These are phyloP conservation scores for Mormyrus proboscirostris DNA, from an alignment of 2,797 vertebrate species.

Conservation along the genomic window DNA sequence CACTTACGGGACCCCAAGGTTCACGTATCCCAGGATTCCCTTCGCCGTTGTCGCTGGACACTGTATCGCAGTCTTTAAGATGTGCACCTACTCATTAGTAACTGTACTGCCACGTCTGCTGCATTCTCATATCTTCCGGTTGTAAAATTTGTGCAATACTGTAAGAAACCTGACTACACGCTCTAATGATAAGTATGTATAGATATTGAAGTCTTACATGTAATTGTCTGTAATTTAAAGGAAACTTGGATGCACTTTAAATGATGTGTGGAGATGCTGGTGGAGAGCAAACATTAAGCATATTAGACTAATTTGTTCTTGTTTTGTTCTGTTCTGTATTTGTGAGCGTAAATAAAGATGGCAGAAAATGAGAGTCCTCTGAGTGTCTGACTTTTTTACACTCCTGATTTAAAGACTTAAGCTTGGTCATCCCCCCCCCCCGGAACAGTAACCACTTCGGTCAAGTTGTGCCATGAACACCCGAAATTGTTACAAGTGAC, in stretches of 20 bases:
- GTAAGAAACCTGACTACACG: constrained; percentile 30
- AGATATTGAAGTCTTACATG: constrained; percentile 33
- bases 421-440: background rate
- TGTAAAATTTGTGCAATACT: constrained; percentile 42
- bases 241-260: constrained; percentile 53
- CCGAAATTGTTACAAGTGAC: background rate
- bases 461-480: background rate
- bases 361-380: constrained; percentile 6
- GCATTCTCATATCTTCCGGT: constrained; percentile 19
- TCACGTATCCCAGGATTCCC: background rate
- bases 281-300: background rate
- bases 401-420: background rate
- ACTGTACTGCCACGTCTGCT: background rate
- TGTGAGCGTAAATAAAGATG: constrained; percentile 36
- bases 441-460: background rate
- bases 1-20: background rate
- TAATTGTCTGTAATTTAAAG: constrained; percentile 24
- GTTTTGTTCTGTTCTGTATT: constrained; percentile 21
- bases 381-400: background rate
- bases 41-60: background rate
- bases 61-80: background rate
- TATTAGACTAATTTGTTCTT: constrained; percentile 10
- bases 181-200: constrained; percentile 35
- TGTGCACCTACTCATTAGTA: background rate
- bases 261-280: background rate